Evolutionary conservation across 2,888 invertebrate genomes (phyloP).

Genomic region (Andricus curvator): DNA sequence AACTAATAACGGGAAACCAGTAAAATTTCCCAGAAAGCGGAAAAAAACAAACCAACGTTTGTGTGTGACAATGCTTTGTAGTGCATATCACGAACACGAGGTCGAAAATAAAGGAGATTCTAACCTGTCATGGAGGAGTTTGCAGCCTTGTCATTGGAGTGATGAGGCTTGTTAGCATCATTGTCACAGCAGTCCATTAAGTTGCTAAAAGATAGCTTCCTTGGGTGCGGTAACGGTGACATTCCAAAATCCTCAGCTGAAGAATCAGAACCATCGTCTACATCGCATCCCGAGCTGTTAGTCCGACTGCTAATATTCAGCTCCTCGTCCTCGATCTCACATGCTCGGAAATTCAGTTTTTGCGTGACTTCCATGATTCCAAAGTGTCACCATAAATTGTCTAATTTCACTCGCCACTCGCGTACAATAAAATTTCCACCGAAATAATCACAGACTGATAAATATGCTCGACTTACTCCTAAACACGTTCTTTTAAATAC

Average conservation of each 20-base stretch:
- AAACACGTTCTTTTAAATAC: constrained; percentile 13
- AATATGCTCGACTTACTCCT: neutral
- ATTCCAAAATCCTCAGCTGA: constrained; percentile 82
- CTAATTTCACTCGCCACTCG: constrained; percentile 47
- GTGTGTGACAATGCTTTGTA: constrained; percentile 24
- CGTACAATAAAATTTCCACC: constrained; percentile 22
- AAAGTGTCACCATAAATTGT: constrained; percentile 58
- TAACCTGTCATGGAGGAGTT: constrained; percentile 70
- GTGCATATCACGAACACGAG: constrained; percentile 7
- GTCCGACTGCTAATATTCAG: constrained; percentile 80
- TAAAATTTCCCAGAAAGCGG: neutral
- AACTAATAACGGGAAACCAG: neutral
- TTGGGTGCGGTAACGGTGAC: constrained; percentile 81
- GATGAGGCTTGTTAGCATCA: constrained; percentile 56
- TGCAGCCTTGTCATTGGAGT: constrained; percentile 59
- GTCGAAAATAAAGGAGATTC: constrained; percentile 40
- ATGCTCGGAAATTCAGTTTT: constrained; percentile 74
- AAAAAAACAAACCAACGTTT: neutral
- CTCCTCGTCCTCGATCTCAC: constrained; percentile 79
- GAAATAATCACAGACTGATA: constrained; percentile 22
- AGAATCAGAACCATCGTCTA: constrained; percentile 83
- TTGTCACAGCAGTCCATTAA: constrained; percentile 73
- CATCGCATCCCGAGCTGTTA: constrained; percentile 82
- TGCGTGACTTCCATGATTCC: constrained; percentile 72
- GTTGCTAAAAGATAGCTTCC: constrained; percentile 82